Conservation (phyloP, 2,113 vertebrate species). For the Phrynosoma blainvillii region DNA sequence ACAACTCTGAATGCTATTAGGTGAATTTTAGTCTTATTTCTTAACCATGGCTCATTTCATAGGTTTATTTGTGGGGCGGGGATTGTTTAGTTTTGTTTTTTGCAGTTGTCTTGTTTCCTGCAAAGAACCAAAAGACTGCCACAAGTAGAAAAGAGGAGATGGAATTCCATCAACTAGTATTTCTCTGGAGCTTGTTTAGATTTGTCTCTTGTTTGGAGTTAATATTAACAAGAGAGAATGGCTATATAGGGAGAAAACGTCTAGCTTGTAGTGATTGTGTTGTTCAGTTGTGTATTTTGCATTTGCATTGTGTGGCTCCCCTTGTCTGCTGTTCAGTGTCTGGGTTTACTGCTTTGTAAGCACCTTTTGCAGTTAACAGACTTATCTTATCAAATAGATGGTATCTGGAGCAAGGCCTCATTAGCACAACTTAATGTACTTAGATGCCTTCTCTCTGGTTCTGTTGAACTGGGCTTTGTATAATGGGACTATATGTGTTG, state of each 20-base stretch:
- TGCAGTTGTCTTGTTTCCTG: neutral
- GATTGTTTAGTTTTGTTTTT: neutral
- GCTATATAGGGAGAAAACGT: neutral
- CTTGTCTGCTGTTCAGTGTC: neutral
- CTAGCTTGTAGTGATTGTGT: neutral
- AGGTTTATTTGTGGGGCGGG: too few species aligned
- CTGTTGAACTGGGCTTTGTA: neutral
- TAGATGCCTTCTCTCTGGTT: neutral
- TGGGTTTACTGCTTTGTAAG: neutral
- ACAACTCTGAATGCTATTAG: neutral
- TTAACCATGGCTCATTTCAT: neutral
- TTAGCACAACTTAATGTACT: neutral
- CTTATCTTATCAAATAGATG: neutral
- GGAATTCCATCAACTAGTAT: neutral
- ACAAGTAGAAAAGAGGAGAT: neutral
- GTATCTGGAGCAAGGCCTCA: neutral
- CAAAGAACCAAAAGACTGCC: neutral
- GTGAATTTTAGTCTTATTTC: neutral
- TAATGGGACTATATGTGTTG: neutral
- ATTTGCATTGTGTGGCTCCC: neutral
- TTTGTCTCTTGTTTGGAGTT: neutral
- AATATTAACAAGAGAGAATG: neutral
- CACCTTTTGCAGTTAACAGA: neutral
- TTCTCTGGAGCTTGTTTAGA: neutral
- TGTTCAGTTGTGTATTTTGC: neutral